These are phyloP conservation scores for Tetramorium bicarinatum DNA, from an alignment of 2,888 invertebrate species.

Conservation along the genomic window DNA sequence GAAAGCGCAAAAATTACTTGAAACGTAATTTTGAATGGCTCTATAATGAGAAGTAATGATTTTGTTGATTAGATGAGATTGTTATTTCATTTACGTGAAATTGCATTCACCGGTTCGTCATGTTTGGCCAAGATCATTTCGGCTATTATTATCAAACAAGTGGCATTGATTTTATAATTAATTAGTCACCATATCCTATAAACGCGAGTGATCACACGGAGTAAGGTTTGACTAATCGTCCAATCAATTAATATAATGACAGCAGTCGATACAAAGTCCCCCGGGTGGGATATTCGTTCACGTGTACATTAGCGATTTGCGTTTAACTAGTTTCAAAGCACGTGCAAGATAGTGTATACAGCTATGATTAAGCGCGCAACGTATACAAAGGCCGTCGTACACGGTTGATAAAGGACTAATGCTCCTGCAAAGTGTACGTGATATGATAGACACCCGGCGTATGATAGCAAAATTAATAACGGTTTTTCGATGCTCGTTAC, in stretches of 20 bases:
- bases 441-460: slow-evolving; percentile 27
- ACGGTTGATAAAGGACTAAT: slow-evolving; percentile 40
- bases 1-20: neutral
- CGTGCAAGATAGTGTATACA: slow-evolving; percentile 38
- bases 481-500: slow-evolving; percentile 14
- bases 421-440: neutral
- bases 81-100: slow-evolving; percentile 2
- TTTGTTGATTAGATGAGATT: neutral
- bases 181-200: slow-evolving; percentile 47
- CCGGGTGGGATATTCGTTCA: slow-evolving; percentile 35
- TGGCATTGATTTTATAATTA: slow-evolving; percentile 66
- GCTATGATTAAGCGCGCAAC: slow-evolving; percentile 45
- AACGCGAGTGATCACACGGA: slow-evolving; percentile 28
- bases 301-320: slow-evolving; percentile 47
- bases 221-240: slow-evolving; percentile 59
- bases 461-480: slow-evolving; percentile 28
- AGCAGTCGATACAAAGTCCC: slow-evolving; percentile 55
- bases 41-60: neutral
- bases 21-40: neutral
- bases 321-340: slow-evolving; percentile 53
- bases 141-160: slow-evolving; percentile 1
- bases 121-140: neutral
- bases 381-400: slow-evolving; percentile 25
- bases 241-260: slow-evolving; percentile 68
- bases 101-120: neutral